Percentiles rank a stretch among this genome's conserved stretches.
Evolutionary conservation across 2,113 vertebrate genomes (phyloP).

Genomic region (Scomber japonicus): DNA sequence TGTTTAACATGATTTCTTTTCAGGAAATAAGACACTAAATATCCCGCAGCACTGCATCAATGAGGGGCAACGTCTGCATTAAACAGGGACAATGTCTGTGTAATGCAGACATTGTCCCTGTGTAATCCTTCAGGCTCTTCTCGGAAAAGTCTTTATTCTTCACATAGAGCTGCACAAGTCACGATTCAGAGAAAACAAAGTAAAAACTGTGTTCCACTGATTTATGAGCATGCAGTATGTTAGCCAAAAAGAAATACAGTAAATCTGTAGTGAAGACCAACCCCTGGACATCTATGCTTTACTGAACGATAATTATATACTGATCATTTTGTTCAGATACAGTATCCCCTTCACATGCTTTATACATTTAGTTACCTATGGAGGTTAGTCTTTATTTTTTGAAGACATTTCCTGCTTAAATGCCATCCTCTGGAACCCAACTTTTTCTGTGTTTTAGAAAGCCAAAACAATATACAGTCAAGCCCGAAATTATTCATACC

Average conservation of each 20-base stretch:
- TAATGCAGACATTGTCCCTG: not conserved
- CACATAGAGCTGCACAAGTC: not conserved
- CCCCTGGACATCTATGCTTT: not conserved
- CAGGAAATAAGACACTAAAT: not conserved
- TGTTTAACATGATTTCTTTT: not conserved
- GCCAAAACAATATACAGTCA: no score
- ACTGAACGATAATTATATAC: not conserved
- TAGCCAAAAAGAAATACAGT: not conserved
- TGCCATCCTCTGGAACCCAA: no score
- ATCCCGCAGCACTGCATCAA: not conserved
- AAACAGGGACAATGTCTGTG: no score
- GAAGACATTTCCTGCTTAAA: no score
- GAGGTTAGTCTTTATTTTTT: no score
- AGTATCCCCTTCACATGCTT: no score
- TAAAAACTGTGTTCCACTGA: not conserved
- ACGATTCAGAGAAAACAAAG: conserved; percentile 10
- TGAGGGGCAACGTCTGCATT: no score
- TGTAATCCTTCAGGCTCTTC: not conserved
- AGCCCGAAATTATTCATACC: no score
- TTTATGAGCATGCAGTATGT: conserved; percentile 8
- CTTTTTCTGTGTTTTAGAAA: no score
- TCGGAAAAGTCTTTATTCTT: not conserved
- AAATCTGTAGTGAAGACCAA: not conserved
- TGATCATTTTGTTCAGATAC: no score
- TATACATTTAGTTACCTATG: no score